A percentile compares a stretch with the other conserved stretches of the same genome.
Conservation (phyloP, 1,140 invertebrate genomes). For the Euschistus heros region DNA sequence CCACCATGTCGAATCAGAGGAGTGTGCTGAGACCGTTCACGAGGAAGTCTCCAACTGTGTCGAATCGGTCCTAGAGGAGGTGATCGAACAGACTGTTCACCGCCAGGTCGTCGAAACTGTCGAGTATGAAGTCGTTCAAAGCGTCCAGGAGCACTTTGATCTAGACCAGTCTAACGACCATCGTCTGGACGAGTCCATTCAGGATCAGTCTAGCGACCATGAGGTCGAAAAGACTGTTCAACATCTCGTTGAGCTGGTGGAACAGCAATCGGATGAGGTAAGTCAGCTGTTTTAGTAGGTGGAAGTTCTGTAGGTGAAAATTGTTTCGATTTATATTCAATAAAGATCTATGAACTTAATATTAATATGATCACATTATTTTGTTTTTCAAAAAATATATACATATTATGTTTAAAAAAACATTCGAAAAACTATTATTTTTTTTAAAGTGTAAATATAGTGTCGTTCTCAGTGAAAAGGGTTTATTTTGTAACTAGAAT, state of each 20-base stretch:
- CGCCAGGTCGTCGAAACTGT: background rate
- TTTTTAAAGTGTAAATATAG: too few species aligned
- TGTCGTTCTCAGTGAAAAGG: too few species aligned
- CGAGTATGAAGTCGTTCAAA: background rate
- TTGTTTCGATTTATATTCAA: too few species aligned
- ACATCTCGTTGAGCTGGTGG: background rate
- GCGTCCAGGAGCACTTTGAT: background rate
- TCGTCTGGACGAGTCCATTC: background rate
- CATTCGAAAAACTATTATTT: too few species aligned
- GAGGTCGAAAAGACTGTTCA: background rate
- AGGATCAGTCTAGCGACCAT: background rate
- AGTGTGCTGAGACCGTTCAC: background rate
- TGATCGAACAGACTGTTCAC: background rate
- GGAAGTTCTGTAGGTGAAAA: too few species aligned
- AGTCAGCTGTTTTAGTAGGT: too few species aligned
- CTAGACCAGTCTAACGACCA: background rate
- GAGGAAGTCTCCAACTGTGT: slow-evolving; percentile 2
- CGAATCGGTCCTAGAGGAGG: background rate
- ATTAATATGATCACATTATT: too few species aligned
- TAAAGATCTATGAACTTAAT: too few species aligned
- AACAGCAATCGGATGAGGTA: too few species aligned
- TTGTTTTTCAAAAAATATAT: too few species aligned
- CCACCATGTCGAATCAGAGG: background rate
- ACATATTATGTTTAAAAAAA: too few species aligned
- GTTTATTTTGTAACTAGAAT: too few species aligned